Percentiles rank a stretch among this genome's conserved stretches.
Conservation (phyloP, 2,113 vertebrate species). For the Xenus cinereus region DNA sequence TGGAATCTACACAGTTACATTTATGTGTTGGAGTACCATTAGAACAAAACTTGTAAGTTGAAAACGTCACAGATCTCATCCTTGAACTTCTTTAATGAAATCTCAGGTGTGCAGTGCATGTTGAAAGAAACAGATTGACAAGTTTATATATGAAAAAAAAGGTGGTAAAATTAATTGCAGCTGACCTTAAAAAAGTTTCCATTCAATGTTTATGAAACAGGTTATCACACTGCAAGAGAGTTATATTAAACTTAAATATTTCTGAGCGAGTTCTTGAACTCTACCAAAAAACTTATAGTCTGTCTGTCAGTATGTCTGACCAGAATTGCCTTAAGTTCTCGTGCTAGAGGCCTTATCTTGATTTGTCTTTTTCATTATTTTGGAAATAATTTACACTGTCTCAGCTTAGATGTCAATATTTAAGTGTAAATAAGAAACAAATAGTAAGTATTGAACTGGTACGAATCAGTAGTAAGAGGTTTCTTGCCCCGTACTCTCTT, state of each 20-base stretch:
- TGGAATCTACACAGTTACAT: background rate
- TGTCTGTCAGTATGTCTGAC: background rate
- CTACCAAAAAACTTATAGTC: accelerated
- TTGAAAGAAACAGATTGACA: background rate
- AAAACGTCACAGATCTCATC: background rate
- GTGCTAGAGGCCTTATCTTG: background rate
- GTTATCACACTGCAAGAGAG: background rate
- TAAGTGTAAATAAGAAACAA: background rate
- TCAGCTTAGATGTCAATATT: background rate
- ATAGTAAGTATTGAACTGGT: background rate
- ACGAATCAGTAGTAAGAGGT: background rate
- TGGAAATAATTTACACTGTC: background rate
- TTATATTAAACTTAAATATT: background rate
- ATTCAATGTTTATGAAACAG: background rate
- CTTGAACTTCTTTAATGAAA: background rate
- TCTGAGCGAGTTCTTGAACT: background rate
- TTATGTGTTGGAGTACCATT: background rate
- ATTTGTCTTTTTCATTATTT: background rate
- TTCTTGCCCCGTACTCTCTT: background rate
- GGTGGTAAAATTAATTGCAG: background rate
- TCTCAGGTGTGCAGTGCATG: background rate
- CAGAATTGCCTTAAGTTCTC: background rate
- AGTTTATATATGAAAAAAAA: background rate
- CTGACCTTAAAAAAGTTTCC: background rate
- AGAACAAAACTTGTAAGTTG: background rate